Evolutionary conservation across 2,113 vertebrate species (phyloP), one percentile per base, ranked within the genome.

Genomic region (Dissostichus mawsoni): DNA sequence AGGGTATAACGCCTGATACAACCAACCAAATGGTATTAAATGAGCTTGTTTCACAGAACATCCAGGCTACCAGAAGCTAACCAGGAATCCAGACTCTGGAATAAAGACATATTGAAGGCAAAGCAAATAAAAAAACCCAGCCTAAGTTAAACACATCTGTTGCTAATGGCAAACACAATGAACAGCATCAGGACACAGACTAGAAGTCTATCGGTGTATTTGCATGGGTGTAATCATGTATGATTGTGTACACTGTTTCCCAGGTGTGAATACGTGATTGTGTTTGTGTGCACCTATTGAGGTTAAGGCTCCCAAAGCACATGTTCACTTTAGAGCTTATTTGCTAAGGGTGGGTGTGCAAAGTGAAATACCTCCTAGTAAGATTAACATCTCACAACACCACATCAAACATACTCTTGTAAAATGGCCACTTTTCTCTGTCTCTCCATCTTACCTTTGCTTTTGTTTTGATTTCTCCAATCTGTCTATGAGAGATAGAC

Each of bases 161-260:
- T 29, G 14, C 10, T 23, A 7, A n/a, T 13, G 47, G 61, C n/a
- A 58, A 72, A 75, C 48, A 59, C 23, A 62, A 53, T 58, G 65
- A 57, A 20, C 25, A 5, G 48, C 68, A 69, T 45, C 20, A 61
- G 50, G 47, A 71, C 48, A 58, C 36, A 4, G 53, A 18, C 8
- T 53, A 17, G 17, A 44, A 23, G 64, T 45, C 58, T 45, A 75
- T 86, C 75, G 11, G 81, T 8, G 51, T 88, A 36, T 80, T 70
- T 88, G 69, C 69, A 45, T 57, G 11, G 69, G 80, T 57, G 80
- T 78, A 66, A 74, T 80, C 52, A 25, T 70, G 61, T 76, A 33
- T 36, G 41, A 29, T 41, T 56, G 64, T 77, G 51, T 58, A 47
- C 69, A 62, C 64, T 45, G n/a, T 55, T 74, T 80, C 56, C 10